Evolutionary conservation across 2,888 invertebrate genomes (phyloP), one percentile per base, ranked within the genome.

Genomic region (Muschampia plurimacula): DNA sequence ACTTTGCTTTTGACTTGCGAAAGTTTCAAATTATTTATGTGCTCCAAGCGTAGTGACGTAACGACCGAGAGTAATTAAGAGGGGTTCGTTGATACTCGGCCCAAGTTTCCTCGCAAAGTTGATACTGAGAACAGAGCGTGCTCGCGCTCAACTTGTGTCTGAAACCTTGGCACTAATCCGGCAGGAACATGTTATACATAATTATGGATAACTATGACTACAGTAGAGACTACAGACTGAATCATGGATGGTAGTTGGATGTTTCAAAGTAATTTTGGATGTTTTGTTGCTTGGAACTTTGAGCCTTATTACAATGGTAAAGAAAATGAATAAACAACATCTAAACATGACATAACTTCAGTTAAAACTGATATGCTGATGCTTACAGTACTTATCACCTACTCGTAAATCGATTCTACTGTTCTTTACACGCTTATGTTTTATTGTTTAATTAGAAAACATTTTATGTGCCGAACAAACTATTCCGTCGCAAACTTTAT

Each of bases 41-140:
- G 39, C 41, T 22, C 41, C 44, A n/a, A 57, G 67, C 67, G 67
- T 44, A 59, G 67, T 67, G 67, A 67, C 67, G 44, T 59, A 41
- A 67, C 57, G 55, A 44, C 41, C 57, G 15, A 13, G 67, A 28
- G 57, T 67, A 67, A 67, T 67, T 67, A 67, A 67, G 67, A 57
- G 39, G 67, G 57, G 67, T 57, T 22, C 39, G 65, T 52, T 59
- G 67, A 59, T 52, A 59, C 60, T 49, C n/a, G 59, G 60, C 13
- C 22, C 59, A 60, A 60, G 66, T 66, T 66, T 46, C 32, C 57
- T 39, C 57, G 44, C 49, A 41, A 66, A 66, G 59, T 71, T 66
- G 59, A 46, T 60, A n/a, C 36, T 32, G 36, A 46, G 28, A n/a
- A 39, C 36, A 36, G 59, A 28, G 59, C 22, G 59, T 32, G 59